A percentile compares a stretch with the other conserved stretches of the same genome.
Evolutionary conservation across 2,113 vertebrate genomes (phyloP).

Genomic region (Oreochromis aureus): DNA sequence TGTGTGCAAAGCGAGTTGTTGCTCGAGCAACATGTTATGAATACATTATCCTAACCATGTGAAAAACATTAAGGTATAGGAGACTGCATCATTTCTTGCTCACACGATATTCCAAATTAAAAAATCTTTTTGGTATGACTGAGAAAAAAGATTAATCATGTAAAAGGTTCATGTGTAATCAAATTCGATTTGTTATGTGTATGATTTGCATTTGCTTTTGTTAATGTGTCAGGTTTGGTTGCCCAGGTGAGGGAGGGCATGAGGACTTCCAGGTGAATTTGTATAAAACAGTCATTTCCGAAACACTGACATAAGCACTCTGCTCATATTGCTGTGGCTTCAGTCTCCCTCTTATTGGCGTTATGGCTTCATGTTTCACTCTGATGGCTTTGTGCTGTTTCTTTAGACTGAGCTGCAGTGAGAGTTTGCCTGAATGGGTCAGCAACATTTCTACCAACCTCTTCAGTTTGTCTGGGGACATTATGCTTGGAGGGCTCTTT

Average conservation of each 20-base stretch:
- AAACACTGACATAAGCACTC: too few species aligned
- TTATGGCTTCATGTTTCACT: too few species aligned
- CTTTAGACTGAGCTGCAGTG: too few species aligned
- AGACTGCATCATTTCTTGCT: neutral
- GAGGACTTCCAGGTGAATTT: neutral
- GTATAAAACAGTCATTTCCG: neutral
- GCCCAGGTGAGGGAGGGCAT: constrained; percentile 47
- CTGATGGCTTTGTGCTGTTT: too few species aligned
- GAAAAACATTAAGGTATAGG: neutral
- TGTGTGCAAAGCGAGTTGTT: neutral
- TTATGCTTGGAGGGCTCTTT: too few species aligned
- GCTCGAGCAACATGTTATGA: neutral
- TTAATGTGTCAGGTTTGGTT: neutral
- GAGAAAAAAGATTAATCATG: neutral
- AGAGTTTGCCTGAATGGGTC: too few species aligned
- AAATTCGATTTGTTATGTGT: neutral
- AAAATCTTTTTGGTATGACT: neutral
- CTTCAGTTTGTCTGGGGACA: too few species aligned
- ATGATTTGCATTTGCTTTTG: constrained; percentile 17
- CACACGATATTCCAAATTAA: neutral
- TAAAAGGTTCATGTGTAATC: neutral
- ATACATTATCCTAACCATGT: neutral
- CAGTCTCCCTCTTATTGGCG: too few species aligned
- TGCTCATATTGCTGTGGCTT: too few species aligned
- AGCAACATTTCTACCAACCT: too few species aligned